Conservation (phyloP, 1,140 invertebrate species). For the Cydia strobilella region DNA sequence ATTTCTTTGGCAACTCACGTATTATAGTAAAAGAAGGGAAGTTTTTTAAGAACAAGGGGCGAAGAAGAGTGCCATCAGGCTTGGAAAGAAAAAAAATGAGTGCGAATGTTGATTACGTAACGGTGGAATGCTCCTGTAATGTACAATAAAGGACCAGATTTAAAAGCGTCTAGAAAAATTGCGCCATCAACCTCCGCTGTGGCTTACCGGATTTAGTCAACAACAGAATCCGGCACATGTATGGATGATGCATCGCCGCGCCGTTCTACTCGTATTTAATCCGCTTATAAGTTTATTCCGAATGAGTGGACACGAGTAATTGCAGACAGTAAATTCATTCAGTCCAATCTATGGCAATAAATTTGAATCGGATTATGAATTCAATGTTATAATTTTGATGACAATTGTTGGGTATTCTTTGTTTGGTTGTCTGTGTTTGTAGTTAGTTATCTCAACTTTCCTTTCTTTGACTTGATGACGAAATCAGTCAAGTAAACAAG, state of each 20-base stretch:
- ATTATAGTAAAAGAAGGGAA: too few relatives aligned
- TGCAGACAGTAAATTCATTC: constrained; percentile 26
- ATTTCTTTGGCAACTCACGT: too few relatives aligned
- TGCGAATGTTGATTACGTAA: too few relatives aligned
- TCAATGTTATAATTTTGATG: constrained; percentile 1
- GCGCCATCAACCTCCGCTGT: not conserved
- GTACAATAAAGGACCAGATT: not conserved
- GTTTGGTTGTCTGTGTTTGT: too few relatives aligned
- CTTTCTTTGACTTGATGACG: too few relatives aligned
- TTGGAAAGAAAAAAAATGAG: too few relatives aligned
- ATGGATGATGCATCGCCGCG: not conserved
- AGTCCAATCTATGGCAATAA: constrained; percentile 23
- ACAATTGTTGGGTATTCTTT: not conserved
- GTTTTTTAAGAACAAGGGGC: too few relatives aligned
- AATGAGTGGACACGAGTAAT: constrained; percentile 25
- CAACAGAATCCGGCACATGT: not conserved
- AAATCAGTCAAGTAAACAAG: too few relatives aligned
- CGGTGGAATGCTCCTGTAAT: too few relatives aligned
- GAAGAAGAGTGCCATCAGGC: too few relatives aligned
- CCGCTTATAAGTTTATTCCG: constrained; percentile 26
- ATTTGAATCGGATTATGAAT: not conserved
- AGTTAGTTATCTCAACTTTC: too few relatives aligned
- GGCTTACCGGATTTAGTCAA: constrained; percentile 17
- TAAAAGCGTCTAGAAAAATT: not conserved
- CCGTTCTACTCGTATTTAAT: not conserved